Evolutionary conservation across 1,140 invertebrate species (phyloP).

Genomic region (Bombyx mori): DNA sequence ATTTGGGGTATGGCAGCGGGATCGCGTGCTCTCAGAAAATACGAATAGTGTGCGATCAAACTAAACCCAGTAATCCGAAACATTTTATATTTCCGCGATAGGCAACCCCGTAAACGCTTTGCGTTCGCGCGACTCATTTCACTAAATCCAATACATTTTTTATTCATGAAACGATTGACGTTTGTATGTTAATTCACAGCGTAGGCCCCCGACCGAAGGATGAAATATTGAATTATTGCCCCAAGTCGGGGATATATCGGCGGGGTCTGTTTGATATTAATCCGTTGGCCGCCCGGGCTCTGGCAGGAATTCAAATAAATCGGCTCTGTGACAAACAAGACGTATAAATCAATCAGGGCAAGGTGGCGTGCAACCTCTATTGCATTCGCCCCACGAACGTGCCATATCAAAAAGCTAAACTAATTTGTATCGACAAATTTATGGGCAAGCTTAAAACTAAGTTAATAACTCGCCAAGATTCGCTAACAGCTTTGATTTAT

Average conservation of each 20-base stretch:
- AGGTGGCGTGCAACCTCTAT: constrained; percentile 63
- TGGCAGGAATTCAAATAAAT: constrained; percentile 73
- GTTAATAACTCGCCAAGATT: constrained; percentile 34
- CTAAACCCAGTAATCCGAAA: constrained; percentile 39
- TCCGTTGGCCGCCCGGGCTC: constrained; percentile 46
- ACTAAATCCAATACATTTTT: constrained; percentile 71
- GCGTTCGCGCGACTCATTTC: constrained; percentile 53
- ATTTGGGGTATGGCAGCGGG: constrained; percentile 12
- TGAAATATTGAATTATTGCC: constrained; percentile 70
- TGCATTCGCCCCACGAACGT: constrained; percentile 47
- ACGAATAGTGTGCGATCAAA: constrained; percentile 25
- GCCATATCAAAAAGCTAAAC: constrained; percentile 54
- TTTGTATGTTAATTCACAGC: constrained; percentile 69
- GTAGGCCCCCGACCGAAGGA: constrained; percentile 56
- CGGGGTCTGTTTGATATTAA: constrained; percentile 62
- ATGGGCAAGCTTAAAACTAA: constrained; percentile 46
- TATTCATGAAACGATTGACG: constrained; percentile 71
- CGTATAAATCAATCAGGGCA: constrained; percentile 72
- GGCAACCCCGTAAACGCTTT: constrained; percentile 31
- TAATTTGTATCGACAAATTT: constrained; percentile 67
- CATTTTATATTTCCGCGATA: constrained; percentile 53
- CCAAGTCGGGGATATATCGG: constrained; percentile 59
- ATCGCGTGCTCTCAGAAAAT: constrained; percentile 6
- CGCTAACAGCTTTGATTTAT: constrained; percentile 16
- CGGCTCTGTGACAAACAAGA: constrained; percentile 70